phyloP scores from a whole-genome alignment of 2,113 vertebrate species.

The Dicaeum eximium region DNA sequence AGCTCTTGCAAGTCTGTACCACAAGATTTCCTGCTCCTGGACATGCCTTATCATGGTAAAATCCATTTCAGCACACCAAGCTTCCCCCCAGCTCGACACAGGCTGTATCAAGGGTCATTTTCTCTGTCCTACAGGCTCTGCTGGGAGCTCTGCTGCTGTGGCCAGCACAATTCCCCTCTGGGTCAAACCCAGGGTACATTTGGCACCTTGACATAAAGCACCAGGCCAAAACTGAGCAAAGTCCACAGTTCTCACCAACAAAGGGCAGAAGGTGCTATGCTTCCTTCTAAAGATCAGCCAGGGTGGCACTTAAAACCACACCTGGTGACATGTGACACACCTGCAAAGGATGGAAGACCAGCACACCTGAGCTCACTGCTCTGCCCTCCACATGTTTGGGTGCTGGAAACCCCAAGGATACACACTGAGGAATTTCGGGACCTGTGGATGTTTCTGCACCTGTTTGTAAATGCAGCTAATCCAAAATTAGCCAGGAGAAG shows the following conservation, averaged over 20 bases:
- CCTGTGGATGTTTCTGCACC: slow-evolving; percentile 29
- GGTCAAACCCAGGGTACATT: not conserved
- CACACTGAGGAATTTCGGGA: slow-evolving; percentile 9
- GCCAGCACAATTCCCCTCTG: not conserved
- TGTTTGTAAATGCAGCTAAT: slow-evolving; percentile 57
- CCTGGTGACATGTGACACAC: accelerated
- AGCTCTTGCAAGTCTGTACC: not conserved
- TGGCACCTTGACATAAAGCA: not conserved
- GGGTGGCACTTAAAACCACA: not conserved
- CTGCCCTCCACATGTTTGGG: not conserved
- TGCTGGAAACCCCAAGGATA: not conserved
- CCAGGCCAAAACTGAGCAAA: not conserved
- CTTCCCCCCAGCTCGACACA: accelerated
- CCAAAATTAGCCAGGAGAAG: slow-evolving; percentile 72
- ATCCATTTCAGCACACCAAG: not conserved
- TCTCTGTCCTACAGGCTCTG: not conserved
- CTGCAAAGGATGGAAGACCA: not conserved
- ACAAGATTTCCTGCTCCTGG: not conserved
- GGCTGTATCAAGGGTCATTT: not conserved
- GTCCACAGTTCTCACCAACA: not conserved
- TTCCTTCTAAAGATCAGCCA: not conserved
- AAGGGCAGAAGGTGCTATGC: not conserved
- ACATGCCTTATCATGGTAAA: not conserved
- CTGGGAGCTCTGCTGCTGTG: not conserved
- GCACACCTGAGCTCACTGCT: not conserved